Evolutionary conservation across 2,797 vertebrate genomes (phyloP), one percentile per base, ranked within the genome.

Genomic region (Gallinago nigripennis): DNA sequence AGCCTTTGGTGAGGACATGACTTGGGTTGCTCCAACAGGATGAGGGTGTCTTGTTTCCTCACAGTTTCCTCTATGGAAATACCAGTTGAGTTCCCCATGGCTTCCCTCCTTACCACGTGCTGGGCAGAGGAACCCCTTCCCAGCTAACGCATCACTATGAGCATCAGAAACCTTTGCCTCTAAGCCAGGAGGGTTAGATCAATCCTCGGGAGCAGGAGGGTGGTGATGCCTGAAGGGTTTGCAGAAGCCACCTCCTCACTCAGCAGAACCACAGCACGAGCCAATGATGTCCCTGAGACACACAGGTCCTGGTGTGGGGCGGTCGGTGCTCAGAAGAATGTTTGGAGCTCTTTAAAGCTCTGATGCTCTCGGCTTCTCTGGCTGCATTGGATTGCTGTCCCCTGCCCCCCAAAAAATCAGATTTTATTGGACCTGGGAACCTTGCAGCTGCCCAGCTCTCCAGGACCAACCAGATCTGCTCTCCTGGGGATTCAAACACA

Each of bases 261-360:
- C 53, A 18, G 41, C 27, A 18, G 27, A 19, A 39, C 27, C 41
- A 8, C 2, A 6, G 27, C 53, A 17, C 11, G 60, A 37, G 7
- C 25, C 68, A 2, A 27, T 2, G 69, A 27, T 2, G 69, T 58
- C 43, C 50, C 24, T 31, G 58, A 50, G 56, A 60, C 78, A 19
- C 13, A 1, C 25, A 8, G 69, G 24, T 17, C 28, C 27, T 15
- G 13, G 21, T 1, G 1, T 0, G 2, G 72, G 58, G 15, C n/a
- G 6, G 28, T 5, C 2, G 2, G 8, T 28, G 35, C 73, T 88
- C 39, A 7, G 16, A 2, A 5, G 12, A 63, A 19, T 9, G 4
- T 39, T 77, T 43, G 12, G 61, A 61, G 73, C 8, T 39, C 24
- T 50, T 88, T 31, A 35, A 3, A 69, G 19, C 51, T 45, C 20